These are phyloP conservation scores for Crotalus viridis DNA, from an alignment of 2,113 vertebrate genomes.

Conservation along the genomic window DNA sequence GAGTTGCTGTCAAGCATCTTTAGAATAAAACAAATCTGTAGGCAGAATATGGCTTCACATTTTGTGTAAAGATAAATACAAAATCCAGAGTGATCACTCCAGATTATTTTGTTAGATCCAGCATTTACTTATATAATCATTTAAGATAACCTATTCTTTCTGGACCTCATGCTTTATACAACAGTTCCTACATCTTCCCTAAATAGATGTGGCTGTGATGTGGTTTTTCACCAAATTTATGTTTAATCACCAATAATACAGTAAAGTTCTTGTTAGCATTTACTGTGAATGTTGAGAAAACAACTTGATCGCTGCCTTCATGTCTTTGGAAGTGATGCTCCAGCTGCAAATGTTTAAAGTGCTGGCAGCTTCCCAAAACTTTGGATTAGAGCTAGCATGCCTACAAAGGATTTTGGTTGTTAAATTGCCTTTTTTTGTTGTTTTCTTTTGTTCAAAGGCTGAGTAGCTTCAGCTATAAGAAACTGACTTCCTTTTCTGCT, in stretches of 20 bases:
- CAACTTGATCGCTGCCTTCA: background rate
- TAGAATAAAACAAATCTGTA: background rate
- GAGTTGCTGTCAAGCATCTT: background rate
- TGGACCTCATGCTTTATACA: rapidly evolving
- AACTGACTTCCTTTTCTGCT: constrained; percentile 7
- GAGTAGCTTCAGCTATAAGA: constrained; percentile 21
- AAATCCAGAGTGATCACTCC: background rate
- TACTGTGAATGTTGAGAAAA: background rate
- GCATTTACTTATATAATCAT: background rate
- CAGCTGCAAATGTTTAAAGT: constrained; percentile 21
- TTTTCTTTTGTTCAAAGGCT: constrained; percentile 7
- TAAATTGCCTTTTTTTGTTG: constrained; percentile 28
- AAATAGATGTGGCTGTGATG: background rate
- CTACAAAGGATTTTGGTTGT: constrained; percentile 21
- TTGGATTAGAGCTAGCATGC: constrained; percentile 2
- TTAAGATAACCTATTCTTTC: background rate
- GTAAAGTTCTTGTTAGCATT: background rate
- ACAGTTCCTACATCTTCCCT: background rate
- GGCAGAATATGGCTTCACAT: background rate
- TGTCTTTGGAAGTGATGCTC: constrained; percentile 9
- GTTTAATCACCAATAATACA: background rate
- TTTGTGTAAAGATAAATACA: background rate
- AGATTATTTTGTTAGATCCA: background rate
- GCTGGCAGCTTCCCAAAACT: constrained; percentile 17
- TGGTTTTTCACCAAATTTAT: background rate